Evolutionary conservation across 2,888 invertebrate species (phyloP).

Genomic region (Lepidonotus clava): DNA sequence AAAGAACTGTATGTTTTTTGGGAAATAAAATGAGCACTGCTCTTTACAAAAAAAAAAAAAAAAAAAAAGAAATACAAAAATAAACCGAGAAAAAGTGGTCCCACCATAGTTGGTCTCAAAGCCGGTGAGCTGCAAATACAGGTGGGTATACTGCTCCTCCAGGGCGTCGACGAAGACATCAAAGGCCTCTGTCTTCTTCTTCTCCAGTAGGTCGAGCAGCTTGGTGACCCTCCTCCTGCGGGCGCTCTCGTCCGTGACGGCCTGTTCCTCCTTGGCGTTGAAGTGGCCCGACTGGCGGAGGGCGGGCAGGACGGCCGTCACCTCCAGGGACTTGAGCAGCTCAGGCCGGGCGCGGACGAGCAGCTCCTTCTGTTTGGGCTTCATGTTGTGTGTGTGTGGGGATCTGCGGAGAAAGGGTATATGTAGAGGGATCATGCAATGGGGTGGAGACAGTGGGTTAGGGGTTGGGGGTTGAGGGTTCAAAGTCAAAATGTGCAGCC

Average conservation of each 20-base stretch:
- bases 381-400: no score
- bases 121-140: constrained; percentile 24
- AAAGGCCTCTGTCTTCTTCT: constrained; percentile 38
- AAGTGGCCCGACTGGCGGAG: neutral
- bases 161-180: constrained; percentile 29
- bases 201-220: constrained; percentile 27
- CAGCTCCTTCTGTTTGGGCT: constrained; percentile 48
- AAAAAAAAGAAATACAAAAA: no score
- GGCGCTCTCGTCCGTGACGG: neutral
- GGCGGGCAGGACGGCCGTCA: neutral
- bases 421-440: no score
- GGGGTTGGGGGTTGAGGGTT: no score
- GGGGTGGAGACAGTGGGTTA: no score
- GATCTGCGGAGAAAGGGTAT: no score
- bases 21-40: no score
- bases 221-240: neutral
- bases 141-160: constrained; percentile 15
- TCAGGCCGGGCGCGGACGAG: constrained; percentile 5
- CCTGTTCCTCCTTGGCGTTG: neutral
- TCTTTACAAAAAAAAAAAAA: no score
- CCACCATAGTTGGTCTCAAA: neutral
- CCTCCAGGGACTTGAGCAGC: constrained; percentile 9
- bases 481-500: no score
- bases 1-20: no score
- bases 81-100: no score